phyloP scores from a whole-genome alignment of 1,140 invertebrate genomes.

The Antheraea pernyi region DNA sequence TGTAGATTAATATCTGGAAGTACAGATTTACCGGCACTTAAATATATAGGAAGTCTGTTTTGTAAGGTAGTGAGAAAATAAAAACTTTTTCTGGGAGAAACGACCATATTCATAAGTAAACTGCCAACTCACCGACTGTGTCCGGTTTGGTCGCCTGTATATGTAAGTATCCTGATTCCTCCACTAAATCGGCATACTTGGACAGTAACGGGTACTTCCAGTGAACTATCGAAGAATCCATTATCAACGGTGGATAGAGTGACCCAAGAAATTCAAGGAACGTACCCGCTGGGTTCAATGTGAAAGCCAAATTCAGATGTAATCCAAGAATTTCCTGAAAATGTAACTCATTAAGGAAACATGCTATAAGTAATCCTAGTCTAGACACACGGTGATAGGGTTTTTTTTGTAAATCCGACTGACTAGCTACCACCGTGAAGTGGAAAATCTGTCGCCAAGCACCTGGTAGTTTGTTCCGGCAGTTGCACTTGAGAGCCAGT shows the following conservation, averaged over 20 bases:
- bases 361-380: background rate
- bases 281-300: constrained; percentile 14
- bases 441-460: too few species aligned
- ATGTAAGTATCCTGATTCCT: constrained; percentile 90
- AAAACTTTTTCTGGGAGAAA: too few species aligned
- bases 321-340: constrained; percentile 82
- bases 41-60: too few species aligned
- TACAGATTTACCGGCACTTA: too few species aligned
- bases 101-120: too few species aligned
- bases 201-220: constrained; percentile 82
- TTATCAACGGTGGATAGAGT: constrained; percentile 50
- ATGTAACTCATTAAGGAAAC: constrained; percentile 20
- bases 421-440: too few species aligned
- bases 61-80: too few species aligned
- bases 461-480: too few species aligned
- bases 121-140: constrained; percentile 85
- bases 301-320: constrained; percentile 50
- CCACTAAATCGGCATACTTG: constrained; percentile 73
- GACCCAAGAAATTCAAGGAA: constrained; percentile 45
- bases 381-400: too few species aligned
- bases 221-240: constrained; percentile 71
- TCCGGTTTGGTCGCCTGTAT: constrained; percentile 95
- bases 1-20: too few species aligned
- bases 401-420: too few species aligned
- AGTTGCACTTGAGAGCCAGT: too few species aligned